Conservation (phyloP, 2,797 vertebrate genomes). For the Sebastes diploproa region DNA sequence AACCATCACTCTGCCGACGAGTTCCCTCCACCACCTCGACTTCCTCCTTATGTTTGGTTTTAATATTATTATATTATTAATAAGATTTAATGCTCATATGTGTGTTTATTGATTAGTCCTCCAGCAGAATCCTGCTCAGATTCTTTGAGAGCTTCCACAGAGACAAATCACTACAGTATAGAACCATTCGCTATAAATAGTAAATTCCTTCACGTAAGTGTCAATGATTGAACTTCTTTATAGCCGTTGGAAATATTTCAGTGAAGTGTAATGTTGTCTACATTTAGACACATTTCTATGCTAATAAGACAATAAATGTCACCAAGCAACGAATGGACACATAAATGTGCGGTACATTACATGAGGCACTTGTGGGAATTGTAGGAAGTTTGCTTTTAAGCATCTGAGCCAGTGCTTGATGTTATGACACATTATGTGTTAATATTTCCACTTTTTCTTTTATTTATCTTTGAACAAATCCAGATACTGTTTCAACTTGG, state of each 20-base stretch:
- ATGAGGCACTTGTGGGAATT: neutral
- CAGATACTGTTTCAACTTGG: neutral
- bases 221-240: neutral
- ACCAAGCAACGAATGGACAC: neutral
- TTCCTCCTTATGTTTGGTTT: neutral
- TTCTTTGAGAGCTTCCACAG: neutral
- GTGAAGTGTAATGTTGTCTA: neutral
- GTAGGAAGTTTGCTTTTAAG: neutral
- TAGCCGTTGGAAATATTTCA: neutral
- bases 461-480: neutral
- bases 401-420: neutral
- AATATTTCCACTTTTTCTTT: neutral
- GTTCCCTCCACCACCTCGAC: neutral
- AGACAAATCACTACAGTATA: neutral
- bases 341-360: neutral
- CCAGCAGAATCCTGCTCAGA: neutral
- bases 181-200: neutral
- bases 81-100: neutral
- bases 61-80: neutral
- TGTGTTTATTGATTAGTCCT: neutral
- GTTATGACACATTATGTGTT: neutral
- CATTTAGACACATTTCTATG: neutral
- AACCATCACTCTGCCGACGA: neutral
- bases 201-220: too few relatives aligned
- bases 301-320: neutral